Percentiles rank a stretch among this genome's conserved stretches.
Conservation (phyloP, 2,888 invertebrate species). For the Lucinisca nassula region DNA sequence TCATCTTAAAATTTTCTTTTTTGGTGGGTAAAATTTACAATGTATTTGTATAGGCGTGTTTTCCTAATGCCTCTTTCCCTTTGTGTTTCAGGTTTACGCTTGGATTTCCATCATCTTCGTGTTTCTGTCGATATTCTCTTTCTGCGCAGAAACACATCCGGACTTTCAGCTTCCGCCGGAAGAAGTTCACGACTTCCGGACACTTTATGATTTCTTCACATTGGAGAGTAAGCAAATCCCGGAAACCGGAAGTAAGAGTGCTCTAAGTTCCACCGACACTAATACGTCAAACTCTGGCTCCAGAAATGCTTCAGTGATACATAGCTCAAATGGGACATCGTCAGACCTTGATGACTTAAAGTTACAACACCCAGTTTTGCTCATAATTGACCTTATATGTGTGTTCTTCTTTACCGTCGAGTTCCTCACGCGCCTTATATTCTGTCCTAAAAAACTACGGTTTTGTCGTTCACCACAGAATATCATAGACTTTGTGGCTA, state of each 20-base stretch:
- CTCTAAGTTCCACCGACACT: background rate
- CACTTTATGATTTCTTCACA: constrained; percentile 64
- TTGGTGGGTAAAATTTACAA: too few relatives aligned
- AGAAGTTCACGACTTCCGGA: constrained; percentile 56
- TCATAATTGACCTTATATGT: constrained; percentile 83
- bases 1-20: too few relatives aligned
- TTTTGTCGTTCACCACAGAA: constrained; percentile 84
- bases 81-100: constrained; percentile 81
- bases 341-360: constrained; percentile 24
- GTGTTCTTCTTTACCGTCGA: constrained; percentile 85
- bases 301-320: background rate
- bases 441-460: constrained; percentile 82
- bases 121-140: constrained; percentile 84
- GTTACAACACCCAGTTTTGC: constrained; percentile 81
- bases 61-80: too few relatives aligned
- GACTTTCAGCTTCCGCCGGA: constrained; percentile 72
- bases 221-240: constrained; percentile 56
- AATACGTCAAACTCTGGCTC: background rate
- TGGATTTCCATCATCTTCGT: constrained; percentile 85
- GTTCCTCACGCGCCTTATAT: constrained; percentile 82
- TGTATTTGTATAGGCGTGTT: too few relatives aligned
- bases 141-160: constrained; percentile 85
- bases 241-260: constrained; percentile 10
- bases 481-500: constrained; percentile 85
- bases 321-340: background rate